Base-by-base conservation (phyloP, 2,797 vertebrate species). In the Anniella stebbinsi region DNA sequence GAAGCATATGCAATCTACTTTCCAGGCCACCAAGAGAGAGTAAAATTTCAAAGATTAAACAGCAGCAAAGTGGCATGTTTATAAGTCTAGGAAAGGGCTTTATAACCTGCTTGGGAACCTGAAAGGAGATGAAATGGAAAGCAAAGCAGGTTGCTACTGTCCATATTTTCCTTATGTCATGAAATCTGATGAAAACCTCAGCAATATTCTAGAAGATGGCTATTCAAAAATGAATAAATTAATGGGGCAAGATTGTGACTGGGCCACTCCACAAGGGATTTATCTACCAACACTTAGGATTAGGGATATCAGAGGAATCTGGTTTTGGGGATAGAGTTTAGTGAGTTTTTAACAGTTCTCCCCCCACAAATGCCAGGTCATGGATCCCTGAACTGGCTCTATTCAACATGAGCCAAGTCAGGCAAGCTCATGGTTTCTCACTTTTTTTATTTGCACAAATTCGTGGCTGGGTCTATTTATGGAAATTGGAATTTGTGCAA, bases 1-100 rank as follows among this genome's bases (percentile, higher is more conserved):
- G 66, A 87, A 86, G 84, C 54, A 66, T 77, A 77, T 87, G 12
- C 38, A 45, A 63, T 91, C 84, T 87, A 28, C 86, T 81, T 88
- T 75, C 54, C 38, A 66, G 41, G 67, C 82, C 88, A n/a, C 36
- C 25, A 87, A 92, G 21, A 36, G 63, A 78, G 45, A 80, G 25
- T 33, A 33, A 57, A 60, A 85, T 1, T 88, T 48, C 86, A 90
- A 92, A 81, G 41, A 89, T 13, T 54, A 1, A 91, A 75, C 25
- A 88, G 38, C 33, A 88, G 80, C 51, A 76, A 21, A 66, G 33
- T 84, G 80, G 72, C 54, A 75, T 66, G 70, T 76, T 76, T 78
- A 78, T 66, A 77, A 51, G 84, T 77, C 66, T 41, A 76, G 25
- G 88, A 30, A 93, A 91, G 82, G 54, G 82, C 25, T 69, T 30